Evolutionary conservation across 64 coral and sea anemone species (phyloP).

Genomic region (Pocillopora damicornis): DNA sequence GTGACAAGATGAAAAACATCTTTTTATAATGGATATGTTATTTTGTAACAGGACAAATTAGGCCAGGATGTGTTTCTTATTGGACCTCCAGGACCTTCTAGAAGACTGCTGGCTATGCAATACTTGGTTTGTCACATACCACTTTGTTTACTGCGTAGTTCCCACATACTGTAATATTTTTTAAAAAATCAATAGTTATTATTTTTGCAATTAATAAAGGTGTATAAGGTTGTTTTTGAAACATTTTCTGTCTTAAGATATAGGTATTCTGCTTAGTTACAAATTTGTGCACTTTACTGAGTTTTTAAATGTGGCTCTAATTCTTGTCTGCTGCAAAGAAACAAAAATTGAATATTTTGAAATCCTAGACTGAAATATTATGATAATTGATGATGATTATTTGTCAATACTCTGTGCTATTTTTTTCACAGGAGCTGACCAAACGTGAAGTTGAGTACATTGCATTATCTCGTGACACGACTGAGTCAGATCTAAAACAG

Average conservation of each 20-base stretch:
- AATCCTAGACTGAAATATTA: neutral
- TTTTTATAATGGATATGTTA: neutral
- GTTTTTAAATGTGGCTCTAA: no score
- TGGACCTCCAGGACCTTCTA: slow-evolving; percentile 87
- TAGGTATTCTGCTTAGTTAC: no score
- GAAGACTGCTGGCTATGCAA: slow-evolving; percentile 92
- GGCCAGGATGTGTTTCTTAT: slow-evolving; percentile 98
- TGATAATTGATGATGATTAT: no score
- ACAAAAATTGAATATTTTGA: no score
- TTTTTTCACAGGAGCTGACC: slow-evolving; percentile 75
- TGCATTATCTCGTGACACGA: slow-evolving; percentile 87
- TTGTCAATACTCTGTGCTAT: neutral
- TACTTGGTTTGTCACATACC: slow-evolving; percentile 59
- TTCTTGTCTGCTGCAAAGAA: no score
- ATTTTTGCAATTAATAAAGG: no score
- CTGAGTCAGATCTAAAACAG: slow-evolving; percentile 95
- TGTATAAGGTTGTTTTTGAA: no score
- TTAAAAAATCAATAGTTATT: no score
- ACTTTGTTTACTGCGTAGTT: neutral
- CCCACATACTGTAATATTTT: no score
- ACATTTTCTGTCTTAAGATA: no score
- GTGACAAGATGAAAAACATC: neutral
- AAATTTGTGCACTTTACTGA: no score
- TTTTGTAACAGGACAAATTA: slow-evolving; percentile 70
- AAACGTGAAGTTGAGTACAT: slow-evolving; percentile 94